Conservation (phyloP, 2,888 invertebrate species). For the Phaonia tiefii region DNA sequence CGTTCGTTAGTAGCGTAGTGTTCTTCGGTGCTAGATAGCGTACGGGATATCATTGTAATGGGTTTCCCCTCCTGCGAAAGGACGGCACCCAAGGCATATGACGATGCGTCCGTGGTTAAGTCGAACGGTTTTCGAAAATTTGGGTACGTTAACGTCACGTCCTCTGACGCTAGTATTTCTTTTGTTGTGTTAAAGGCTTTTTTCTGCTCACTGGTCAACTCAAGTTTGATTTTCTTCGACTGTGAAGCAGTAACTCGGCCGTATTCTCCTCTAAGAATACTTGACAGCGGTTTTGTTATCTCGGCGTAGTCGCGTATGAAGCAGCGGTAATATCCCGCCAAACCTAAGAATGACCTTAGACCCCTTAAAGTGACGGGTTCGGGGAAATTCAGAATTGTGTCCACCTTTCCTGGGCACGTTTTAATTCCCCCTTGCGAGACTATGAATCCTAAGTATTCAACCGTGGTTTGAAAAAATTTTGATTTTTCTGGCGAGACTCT, state of each 20-base stretch:
- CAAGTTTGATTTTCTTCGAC: constrained; percentile 5
- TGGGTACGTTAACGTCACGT: constrained; percentile 51
- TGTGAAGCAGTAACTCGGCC: neutral
- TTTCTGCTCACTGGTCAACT: constrained; percentile 2
- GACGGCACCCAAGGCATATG: constrained; percentile 51
- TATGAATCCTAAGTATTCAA: no score
- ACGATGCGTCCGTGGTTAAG: constrained; percentile 57
- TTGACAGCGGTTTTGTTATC: constrained; percentile 40
- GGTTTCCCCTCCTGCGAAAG: constrained; percentile 60
- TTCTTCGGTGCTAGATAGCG: constrained; percentile 17
- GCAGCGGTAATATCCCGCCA: neutral
- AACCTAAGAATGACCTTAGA: neutral
- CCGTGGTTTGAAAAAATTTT: no score
- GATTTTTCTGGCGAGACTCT: constrained; percentile 28
- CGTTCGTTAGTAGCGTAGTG: constrained; percentile 61
- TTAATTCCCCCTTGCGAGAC: no score
- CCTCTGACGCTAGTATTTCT: constrained; percentile 47
- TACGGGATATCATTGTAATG: constrained; percentile 53
- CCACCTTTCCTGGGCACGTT: constrained; percentile 4
- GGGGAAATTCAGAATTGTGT: constrained; percentile 34
- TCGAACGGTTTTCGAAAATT: constrained; percentile 60
- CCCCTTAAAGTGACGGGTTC: constrained; percentile 34
- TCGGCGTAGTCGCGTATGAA: neutral
- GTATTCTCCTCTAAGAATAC: no score
- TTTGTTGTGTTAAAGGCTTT: neutral